Conservation (phyloP, 2,113 vertebrate genomes). For the Oenanthe oenanthe region DNA sequence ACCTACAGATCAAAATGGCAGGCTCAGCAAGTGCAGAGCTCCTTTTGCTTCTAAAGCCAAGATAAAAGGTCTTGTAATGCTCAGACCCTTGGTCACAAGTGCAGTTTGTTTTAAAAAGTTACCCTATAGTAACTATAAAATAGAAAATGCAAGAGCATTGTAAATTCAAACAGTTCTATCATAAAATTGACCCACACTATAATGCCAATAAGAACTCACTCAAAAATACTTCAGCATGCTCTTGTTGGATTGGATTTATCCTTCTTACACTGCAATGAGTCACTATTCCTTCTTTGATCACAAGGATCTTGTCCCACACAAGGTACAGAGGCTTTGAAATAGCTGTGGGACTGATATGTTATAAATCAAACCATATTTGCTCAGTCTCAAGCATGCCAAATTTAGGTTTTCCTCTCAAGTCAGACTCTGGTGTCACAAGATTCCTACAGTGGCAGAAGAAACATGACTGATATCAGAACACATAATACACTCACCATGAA, state of each 20-base stretch:
- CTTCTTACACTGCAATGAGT: not conserved
- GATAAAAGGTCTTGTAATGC: not conserved
- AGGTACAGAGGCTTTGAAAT: not conserved
- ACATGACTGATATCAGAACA: not conserved
- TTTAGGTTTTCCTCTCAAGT: not conserved
- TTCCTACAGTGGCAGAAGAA: not conserved
- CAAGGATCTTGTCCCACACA: not conserved
- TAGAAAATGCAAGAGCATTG: not conserved
- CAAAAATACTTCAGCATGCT: not conserved
- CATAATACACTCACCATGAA: rapidly evolving
- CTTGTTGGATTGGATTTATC: not conserved
- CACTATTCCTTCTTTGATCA: not conserved
- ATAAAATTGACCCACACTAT: not conserved
- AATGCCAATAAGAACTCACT: not conserved
- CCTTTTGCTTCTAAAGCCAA: not conserved
- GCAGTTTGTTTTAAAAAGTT: not conserved
- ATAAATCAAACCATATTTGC: not conserved
- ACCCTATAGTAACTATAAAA: not conserved
- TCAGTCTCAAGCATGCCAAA: not conserved
- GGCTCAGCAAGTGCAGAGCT: not conserved
- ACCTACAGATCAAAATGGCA: not conserved
- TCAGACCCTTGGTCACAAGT: not conserved
- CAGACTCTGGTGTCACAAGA: not conserved
- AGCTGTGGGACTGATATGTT: not conserved
- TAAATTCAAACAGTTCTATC: not conserved